Conservation (phyloP, 2,113 vertebrate genomes). For the Terrapene triunguis region DNA sequence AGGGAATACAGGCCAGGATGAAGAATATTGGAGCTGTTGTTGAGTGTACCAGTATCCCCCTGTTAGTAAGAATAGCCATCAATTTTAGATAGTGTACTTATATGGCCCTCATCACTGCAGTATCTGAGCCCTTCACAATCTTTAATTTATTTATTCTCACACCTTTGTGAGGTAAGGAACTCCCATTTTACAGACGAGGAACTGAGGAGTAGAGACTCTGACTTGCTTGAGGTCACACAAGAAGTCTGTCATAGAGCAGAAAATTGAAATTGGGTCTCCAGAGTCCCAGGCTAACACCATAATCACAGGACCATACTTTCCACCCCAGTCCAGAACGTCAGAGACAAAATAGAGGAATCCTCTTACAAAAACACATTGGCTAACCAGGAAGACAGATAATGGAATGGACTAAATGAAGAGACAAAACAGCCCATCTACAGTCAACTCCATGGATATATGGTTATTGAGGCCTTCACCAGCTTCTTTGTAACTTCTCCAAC, state of each 20-base stretch:
- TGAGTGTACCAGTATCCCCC: no score
- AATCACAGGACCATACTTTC: not conserved
- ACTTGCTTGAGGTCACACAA: slow-evolving; percentile 20
- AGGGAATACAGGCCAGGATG: not conserved
- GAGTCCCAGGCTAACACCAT: not conserved
- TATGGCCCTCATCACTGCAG: not conserved
- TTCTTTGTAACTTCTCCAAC: not conserved
- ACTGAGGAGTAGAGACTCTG: not conserved
- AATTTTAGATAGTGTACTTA: not conserved
- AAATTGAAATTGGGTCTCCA: slow-evolving; percentile 29
- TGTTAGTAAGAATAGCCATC: not conserved
- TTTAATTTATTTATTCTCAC: not conserved
- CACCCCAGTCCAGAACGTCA: not conserved
- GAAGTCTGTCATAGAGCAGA: not conserved
- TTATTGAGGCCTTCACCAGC: not conserved
- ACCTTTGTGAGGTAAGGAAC: not conserved
- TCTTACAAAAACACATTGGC: not conserved
- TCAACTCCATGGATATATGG: not conserved
- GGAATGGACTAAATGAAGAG: not conserved
- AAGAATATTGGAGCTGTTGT: not conserved
- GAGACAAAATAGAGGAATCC: not conserved
- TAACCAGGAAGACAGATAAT: not conserved
- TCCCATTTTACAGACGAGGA: not conserved
- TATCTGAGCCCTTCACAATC: not conserved
- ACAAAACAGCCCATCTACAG: not conserved